Evolutionary conservation across 2,797 vertebrate genomes (phyloP).

Genomic region (Strix occidentalis): DNA sequence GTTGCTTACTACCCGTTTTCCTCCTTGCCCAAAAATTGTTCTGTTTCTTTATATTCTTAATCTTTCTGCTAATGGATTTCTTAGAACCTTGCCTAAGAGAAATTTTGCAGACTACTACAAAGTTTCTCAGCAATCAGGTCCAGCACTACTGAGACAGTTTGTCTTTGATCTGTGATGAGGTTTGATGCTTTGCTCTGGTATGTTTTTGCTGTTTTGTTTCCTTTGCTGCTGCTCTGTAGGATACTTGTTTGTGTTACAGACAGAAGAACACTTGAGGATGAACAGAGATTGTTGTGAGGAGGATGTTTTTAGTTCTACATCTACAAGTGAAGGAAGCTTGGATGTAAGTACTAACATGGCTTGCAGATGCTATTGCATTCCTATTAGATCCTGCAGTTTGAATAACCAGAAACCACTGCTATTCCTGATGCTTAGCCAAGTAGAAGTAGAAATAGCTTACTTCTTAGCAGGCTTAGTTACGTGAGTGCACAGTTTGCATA

Average conservation of each 20-base stretch:
- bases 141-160: not conserved
- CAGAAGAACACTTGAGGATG: slow-evolving; percentile 54
- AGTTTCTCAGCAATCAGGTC: not conserved
- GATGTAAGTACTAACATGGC: slow-evolving; percentile 73
- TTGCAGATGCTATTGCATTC: not conserved
- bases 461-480: not conserved
- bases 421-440: not conserved
- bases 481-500: accelerated
- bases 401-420: not conserved
- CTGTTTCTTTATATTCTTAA: not conserved
- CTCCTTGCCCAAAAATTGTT: not conserved
- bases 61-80: not conserved
- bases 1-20: not conserved
- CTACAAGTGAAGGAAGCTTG: slow-evolving; percentile 58
- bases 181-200: not conserved
- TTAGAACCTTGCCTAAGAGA: not conserved
- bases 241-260: slow-evolving; percentile 72
- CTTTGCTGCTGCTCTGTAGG: slow-evolving; percentile 15
- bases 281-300: slow-evolving; percentile 62
- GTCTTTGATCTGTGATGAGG: not conserved
- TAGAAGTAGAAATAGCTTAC: slow-evolving; percentile 20
- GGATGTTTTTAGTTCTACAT: slow-evolving; percentile 59
- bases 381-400: slow-evolving; percentile 1
- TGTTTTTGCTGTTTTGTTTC: not conserved
- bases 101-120: not conserved